Percentiles rank a stretch among this genome's conserved stretches.
Conservation (phyloP, 2,113 vertebrate genomes). For the Phainopepla nitens region DNA sequence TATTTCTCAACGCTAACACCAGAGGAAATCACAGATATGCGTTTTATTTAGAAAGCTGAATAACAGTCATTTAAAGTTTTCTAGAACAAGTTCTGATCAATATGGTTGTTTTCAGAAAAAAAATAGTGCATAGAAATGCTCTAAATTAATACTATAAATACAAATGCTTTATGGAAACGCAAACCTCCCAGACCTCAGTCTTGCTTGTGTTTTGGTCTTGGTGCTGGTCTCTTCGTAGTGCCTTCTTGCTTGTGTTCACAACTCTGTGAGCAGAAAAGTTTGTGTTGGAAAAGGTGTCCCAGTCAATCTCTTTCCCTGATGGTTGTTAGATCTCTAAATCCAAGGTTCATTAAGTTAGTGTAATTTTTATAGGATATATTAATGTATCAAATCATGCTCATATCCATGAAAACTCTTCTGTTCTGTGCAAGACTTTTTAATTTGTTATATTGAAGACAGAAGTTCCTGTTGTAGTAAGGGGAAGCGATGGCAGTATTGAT, state of each 20-base stretch:
- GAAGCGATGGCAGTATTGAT: neutral
- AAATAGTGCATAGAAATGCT: neutral
- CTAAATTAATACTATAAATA: neutral
- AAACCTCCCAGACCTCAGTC: accelerated
- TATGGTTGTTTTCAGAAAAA: neutral
- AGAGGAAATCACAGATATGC: neutral
- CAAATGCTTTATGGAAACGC: neutral
- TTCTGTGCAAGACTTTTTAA: neutral
- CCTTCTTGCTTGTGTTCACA: neutral
- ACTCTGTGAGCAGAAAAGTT: neutral
- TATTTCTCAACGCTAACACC: neutral
- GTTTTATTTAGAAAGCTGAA: neutral
- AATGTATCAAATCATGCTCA: neutral
- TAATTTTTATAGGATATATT: neutral
- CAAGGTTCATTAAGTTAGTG: neutral
- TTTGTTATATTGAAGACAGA: neutral
- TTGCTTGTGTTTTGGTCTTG: neutral
- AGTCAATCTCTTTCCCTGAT: neutral
- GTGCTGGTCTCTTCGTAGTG: neutral
- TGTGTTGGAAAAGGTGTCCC: neutral
- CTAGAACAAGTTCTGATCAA: neutral
- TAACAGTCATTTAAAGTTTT: neutral
- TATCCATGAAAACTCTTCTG: neutral
- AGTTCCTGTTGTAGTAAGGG: neutral
- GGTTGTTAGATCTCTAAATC: neutral